phyloP scores from a whole-genome alignment of 2,888 invertebrate genomes.

The Chymomyza amoena region DNA sequence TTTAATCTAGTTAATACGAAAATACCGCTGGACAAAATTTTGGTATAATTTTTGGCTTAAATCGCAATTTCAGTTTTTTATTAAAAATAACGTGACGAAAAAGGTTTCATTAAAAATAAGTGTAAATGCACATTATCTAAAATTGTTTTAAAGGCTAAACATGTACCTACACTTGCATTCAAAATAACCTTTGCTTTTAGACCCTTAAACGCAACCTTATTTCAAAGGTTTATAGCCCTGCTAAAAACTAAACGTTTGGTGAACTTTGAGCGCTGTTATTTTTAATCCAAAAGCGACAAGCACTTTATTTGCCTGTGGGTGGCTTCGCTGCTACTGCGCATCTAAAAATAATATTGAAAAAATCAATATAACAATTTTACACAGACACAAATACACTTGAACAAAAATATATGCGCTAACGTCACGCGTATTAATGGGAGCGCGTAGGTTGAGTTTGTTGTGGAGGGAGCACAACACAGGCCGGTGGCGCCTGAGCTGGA shows the following conservation, averaged over 20 bases:
- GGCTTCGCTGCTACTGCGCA: conserved; percentile 45
- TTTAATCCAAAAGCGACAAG: neutral
- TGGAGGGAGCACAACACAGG: neutral
- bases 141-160: too few relatives aligned
- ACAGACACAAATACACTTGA: neutral
- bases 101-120: too few relatives aligned
- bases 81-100: too few relatives aligned
- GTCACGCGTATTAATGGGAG: conserved; percentile 59
- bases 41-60: too few relatives aligned
- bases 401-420: conserved; percentile 33
- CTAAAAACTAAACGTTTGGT: neutral
- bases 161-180: too few relatives aligned
- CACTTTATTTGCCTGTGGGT: neutral
- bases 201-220: too few relatives aligned
- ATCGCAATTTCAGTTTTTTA: too few relatives aligned
- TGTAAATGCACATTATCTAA: too few relatives aligned
- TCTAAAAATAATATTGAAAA: conserved; percentile 65
- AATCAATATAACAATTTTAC: conserved; percentile 49
- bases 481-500: conserved; percentile 26
- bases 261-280: neutral
- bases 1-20: too few relatives aligned
- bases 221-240: neutral
- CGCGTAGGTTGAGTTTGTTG: conserved; percentile 44
- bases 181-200: too few relatives aligned
- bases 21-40: too few relatives aligned